Base-by-base conservation (phyloP, 1,140 invertebrate species). In the Drosophila parvula region DNA sequence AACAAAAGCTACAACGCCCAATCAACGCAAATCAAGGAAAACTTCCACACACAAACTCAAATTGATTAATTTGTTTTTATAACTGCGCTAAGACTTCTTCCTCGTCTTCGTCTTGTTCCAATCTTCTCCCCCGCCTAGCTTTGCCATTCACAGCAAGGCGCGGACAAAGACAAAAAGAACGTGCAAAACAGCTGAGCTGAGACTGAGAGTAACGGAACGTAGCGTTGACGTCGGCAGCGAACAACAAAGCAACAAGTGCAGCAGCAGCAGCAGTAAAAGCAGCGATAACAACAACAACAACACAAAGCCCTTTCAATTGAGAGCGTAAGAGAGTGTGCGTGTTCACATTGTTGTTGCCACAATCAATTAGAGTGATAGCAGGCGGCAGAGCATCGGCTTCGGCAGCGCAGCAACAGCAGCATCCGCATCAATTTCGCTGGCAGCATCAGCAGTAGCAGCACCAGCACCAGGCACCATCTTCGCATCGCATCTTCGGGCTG, bases 41-140 rank as follows among this genome's bases (percentile, higher is more conserved):
- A 83, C 69, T 75, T 63, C 57, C 16, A 56, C 34, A 65, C 30
- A 55, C 53, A 68, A 40, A 58, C 55, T 79, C 75, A 75, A 63
- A 73, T 82, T 78, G 82, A 86, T 88, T 79, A 76, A 82, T 73
- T 82, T 82, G 79, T 82, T 86, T 74, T 84, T 84, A 65, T 83
- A 14, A n/a, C 32, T 71, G 10, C 12, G 30, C 16, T 51, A 34
- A 12, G 38, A 38, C 5, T 38, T 27, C 32, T 51, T 12, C 32
- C 27, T 18, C 22, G 32, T 40, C 43, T 32, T 50, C 16, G n/a
- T 16, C 32, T 30, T 9, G 48, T 53, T 18, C 9, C 34, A 41
- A n/a, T 30, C 47, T 55, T 62, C 27, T 34, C 16, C 10, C 55
- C 50, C 40, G 59, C 18, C 51, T 32, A 10, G 41, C 55, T 27